Conservation (phyloP, 2,888 invertebrate genomes). For the Eubasilissa splendida region DNA sequence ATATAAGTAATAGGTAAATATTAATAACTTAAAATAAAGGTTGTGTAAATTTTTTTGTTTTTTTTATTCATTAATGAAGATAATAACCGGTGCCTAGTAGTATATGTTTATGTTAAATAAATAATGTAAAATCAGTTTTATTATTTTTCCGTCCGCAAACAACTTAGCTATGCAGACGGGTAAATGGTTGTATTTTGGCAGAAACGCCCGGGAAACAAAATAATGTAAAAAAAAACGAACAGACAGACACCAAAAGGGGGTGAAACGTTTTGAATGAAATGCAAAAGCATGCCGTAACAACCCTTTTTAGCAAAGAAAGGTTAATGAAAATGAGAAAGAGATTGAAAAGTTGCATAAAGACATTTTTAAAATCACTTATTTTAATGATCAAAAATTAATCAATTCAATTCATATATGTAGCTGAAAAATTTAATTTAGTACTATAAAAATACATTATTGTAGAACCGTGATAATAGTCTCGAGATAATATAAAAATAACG, state of each 20-base stretch:
- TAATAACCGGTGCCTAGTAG: too few relatives aligned
- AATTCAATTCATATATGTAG: too few relatives aligned
- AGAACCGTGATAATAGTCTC: too few relatives aligned
- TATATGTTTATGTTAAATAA: background rate
- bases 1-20: too few relatives aligned
- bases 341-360: background rate
- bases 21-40: too few relatives aligned
- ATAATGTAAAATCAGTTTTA: constrained; percentile 8
- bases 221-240: constrained; percentile 42
- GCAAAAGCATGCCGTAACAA: constrained; percentile 51
- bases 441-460: too few relatives aligned
- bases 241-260: constrained; percentile 44
- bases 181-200: constrained; percentile 41
- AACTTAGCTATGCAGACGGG: constrained; percentile 26
- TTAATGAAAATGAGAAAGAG: constrained; percentile 30
- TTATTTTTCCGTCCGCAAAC: background rate
- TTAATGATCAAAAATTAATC: too few relatives aligned
- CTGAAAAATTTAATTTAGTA: too few relatives aligned
- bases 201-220: constrained; percentile 41
- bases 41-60: too few relatives aligned
- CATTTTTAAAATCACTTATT: background rate
- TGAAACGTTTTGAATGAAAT: constrained; percentile 49
- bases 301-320: constrained; percentile 51
- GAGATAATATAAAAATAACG: too few relatives aligned
- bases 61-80: too few relatives aligned